phyloP scores from a whole-genome alignment of 2,888 invertebrate genomes.

The Phlogophora meticulosa region DNA sequence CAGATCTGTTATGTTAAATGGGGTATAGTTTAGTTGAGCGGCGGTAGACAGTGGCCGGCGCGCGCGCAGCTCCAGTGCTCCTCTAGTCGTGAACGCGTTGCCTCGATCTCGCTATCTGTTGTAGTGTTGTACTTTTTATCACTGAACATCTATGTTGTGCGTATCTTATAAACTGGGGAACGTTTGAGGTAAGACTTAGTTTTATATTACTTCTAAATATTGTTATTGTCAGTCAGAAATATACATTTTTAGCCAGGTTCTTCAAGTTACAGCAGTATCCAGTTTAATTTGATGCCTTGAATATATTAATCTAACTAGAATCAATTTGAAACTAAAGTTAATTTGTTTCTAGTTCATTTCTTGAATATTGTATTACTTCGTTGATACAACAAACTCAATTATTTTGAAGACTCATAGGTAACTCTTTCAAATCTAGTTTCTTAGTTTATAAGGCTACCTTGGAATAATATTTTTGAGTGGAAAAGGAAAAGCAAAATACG shows the following conservation, averaged over 20 bases:
- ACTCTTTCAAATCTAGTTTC: background rate
- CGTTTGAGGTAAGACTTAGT: conserved; percentile 69
- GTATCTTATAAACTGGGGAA: conserved; percentile 58
- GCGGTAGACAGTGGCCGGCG: conserved; percentile 49
- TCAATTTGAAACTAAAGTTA: conserved; percentile 2
- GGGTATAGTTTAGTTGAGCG: conserved; percentile 54
- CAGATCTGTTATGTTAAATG: conserved; percentile 58
- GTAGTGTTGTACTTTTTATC: conserved; percentile 61
- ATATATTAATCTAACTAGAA: conserved; percentile 9
- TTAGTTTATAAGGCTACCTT: background rate
- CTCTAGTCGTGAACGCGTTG: conserved; percentile 70
- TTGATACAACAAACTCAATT: conserved; percentile 12
- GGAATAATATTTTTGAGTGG: background rate
- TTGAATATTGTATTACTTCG: conserved; percentile 14
- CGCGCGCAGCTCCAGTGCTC: conserved; percentile 64
- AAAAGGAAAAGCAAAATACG: background rate
- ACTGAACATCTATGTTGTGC: conserved; percentile 64
- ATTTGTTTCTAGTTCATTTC: conserved; percentile 20
- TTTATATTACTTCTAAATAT: conserved; percentile 1
- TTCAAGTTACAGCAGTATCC: background rate
- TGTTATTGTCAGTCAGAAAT: background rate
- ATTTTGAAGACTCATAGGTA: conserved; percentile 4
- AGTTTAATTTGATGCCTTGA: conserved; percentile 16
- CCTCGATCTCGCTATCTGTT: conserved; percentile 61
- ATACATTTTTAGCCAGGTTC: background rate